Percentiles rank a stretch among this genome's conserved stretches.
These are phyloP conservation scores for Ceratina australensis DNA, from an alignment of 1,140 invertebrate species.

Conservation along the genomic window DNA sequence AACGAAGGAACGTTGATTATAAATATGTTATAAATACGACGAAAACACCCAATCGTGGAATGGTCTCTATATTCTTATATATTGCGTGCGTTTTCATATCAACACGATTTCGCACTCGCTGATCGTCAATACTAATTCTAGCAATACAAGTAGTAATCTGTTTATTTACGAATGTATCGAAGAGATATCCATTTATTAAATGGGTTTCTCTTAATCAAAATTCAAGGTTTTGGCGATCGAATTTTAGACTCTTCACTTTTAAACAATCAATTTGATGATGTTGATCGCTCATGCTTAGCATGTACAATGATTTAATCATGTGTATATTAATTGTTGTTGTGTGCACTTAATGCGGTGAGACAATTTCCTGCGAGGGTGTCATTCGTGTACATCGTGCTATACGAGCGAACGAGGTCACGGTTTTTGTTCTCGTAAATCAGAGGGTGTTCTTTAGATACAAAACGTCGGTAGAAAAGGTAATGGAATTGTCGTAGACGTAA, in stretches of 20 bases:
- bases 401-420: conserved; percentile 1
- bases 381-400: neutral
- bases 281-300: conserved; percentile 37
- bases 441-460: conserved; percentile 18
- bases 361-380: conserved; percentile 20
- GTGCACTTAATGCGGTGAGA: conserved; percentile 33
- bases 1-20: neutral
- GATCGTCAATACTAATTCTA: conserved; percentile 49
- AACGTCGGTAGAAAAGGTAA: neutral
- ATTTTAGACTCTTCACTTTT: conserved; percentile 31
- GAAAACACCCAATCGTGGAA: neutral
- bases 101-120: conserved; percentile 32
- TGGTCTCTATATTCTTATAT: conserved; percentile 24
- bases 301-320: conserved; percentile 60
- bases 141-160: conserved; percentile 50
- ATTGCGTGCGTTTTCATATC: conserved; percentile 50
- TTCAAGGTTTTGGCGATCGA: conserved; percentile 43
- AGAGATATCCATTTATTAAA: neutral
- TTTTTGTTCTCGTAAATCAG: conserved; percentile 25
- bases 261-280: conserved; percentile 34
- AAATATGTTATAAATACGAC: neutral
- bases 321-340: conserved; percentile 51
- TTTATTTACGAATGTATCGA: conserved; percentile 25
- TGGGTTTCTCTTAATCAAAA: conserved; percentile 50
- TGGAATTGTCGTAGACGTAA: conserved; percentile 19